Percentiles rank a stretch among this genome's conserved stretches.
Evolutionary conservation across 2,113 vertebrate genomes (phyloP).

Genomic region (Abramis brama): DNA sequence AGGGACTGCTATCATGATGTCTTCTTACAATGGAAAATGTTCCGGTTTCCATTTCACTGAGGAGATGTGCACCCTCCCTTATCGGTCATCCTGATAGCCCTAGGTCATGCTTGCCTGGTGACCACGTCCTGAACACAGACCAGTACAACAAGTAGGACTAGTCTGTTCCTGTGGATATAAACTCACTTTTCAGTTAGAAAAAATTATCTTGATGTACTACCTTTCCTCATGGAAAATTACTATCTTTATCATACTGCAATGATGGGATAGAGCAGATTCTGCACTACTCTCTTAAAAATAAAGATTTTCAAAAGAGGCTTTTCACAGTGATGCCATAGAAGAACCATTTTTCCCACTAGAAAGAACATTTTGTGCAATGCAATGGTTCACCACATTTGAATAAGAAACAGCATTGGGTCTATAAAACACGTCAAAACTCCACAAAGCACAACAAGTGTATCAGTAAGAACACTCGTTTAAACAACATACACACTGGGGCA

Average conservation of each 20-base stretch:
- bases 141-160: conserved; percentile 54
- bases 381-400: too few relatives aligned
- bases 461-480: too few relatives aligned
- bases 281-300: background rate
- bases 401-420: too few relatives aligned
- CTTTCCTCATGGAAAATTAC: background rate
- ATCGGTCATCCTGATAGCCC: conserved; percentile 56
- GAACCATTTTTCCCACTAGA: too few relatives aligned
- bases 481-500: too few relatives aligned
- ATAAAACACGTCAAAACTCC: too few relatives aligned
- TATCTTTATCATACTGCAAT: background rate
- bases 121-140: conserved; percentile 62
- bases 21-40: background rate
- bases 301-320: too few relatives aligned
- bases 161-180: background rate
- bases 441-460: too few relatives aligned
- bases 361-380: too few relatives aligned
- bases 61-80: background rate
- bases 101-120: conserved; percentile 68
- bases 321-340: too few relatives aligned
- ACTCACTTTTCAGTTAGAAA: background rate
- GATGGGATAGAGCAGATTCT: background rate
- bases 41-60: background rate
- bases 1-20: background rate
- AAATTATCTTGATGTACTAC: background rate